Evolutionary conservation across 2,797 vertebrate genomes (phyloP).

Genomic region (Pachyuromys duprasi): DNA sequence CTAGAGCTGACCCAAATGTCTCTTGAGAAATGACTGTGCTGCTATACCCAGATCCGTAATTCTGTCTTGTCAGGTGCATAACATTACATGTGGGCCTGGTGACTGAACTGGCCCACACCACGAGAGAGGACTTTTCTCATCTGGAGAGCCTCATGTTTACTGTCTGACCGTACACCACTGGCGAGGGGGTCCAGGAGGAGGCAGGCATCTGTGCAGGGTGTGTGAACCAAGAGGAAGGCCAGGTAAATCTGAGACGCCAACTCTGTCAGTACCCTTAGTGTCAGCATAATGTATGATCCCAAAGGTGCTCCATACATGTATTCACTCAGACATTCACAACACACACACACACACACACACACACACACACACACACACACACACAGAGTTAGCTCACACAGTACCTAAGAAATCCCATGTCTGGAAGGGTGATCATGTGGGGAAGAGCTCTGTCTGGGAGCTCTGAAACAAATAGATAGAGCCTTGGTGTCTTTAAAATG

Average conservation of each 20-base stretch:
- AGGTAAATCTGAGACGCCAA: not conserved
- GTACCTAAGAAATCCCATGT: not conserved
- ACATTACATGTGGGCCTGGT: not conserved
- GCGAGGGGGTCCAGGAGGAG: not conserved
- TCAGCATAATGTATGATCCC: not conserved
- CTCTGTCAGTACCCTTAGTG: not conserved
- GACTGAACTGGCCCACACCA: not conserved
- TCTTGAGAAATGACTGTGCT: not conserved
- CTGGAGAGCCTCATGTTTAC: not conserved
- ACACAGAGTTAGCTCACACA: not conserved
- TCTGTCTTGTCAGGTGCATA: not conserved
- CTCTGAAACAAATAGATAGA: rapidly evolving
- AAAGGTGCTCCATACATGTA: not conserved
- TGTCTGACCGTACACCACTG: not conserved
- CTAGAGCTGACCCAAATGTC: not conserved
- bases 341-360: not conserved
- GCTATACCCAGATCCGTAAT: no score
- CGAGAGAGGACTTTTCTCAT: not conserved
- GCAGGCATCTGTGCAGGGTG: not conserved
- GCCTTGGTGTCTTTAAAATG: not conserved
- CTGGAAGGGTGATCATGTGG: not conserved
- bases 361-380: no score
- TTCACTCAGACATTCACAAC: not conserved
- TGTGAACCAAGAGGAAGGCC: not conserved
- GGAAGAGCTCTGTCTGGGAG: not conserved